Percentiles rank a stretch among this genome's conserved stretches.
Conservation (phyloP, 2,113 vertebrate genomes). For the Rattus norvegicus region GRCr8 NC_086020.1:155169501-155170000, state of each 20-base stretch:
- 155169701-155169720: background rate
- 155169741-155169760: background rate
- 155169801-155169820: background rate
- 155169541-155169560: conserved; percentile 37
- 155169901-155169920: background rate
- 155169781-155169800: background rate
- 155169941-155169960: background rate
- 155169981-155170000: background rate
- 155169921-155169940: background rate
- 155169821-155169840: background rate
- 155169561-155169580: conserved; percentile 52
- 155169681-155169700: fast-evolving
- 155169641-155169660: background rate
- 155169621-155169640: background rate
- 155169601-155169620: background rate
- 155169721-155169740: background rate
- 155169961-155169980: background rate
- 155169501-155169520: conserved; percentile 51
- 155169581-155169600: background rate
- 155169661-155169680: fast-evolving
- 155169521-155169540: conserved; percentile 44
- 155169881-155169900: background rate
- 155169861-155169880: background rate
- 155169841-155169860: background rate
- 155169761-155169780: background rate